A percentile compares a stretch with the other conserved stretches of the same genome.
Evolutionary conservation across 2,888 invertebrate genomes (phyloP).

Genomic region (Ditula angustiorana): DNA sequence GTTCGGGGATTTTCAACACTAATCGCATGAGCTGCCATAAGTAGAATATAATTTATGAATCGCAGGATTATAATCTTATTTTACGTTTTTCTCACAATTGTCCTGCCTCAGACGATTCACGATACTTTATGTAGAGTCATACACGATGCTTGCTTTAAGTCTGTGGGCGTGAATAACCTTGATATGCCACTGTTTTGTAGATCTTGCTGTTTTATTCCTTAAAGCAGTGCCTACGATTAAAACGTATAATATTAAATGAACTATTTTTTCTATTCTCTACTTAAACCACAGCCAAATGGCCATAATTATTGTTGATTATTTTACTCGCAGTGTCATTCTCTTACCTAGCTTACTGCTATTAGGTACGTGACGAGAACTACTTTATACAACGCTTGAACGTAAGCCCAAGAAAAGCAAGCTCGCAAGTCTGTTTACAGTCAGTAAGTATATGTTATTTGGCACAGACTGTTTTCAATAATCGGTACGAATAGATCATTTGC

Average conservation of each 20-base stretch:
- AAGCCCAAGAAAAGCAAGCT: background rate
- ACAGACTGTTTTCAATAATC: background rate
- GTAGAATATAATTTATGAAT: constrained; percentile 14
- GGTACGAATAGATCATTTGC: background rate
- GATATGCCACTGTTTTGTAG: constrained; percentile 13
- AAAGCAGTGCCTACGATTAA: background rate
- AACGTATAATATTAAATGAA: background rate
- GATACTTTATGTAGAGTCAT: constrained; percentile 12
- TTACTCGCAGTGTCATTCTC: background rate
- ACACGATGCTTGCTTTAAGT: constrained; percentile 11
- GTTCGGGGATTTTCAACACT: constrained; percentile 24
- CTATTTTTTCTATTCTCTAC: too few relatives aligned
- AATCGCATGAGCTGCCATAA: constrained; percentile 31
- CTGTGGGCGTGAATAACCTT: constrained; percentile 34
- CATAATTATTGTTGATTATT: background rate
- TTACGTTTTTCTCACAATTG: constrained; percentile 36
- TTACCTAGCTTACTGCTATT: background rate
- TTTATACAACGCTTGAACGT: background rate
- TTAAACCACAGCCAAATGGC: background rate
- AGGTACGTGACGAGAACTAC: background rate
- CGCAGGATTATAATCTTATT: constrained; percentile 32
- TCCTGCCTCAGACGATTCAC: constrained; percentile 14
- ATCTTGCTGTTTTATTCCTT: background rate
- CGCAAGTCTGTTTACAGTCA: background rate
- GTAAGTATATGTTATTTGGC: background rate